Evolutionary conservation across 2,113 vertebrate species (phyloP), one percentile per base, ranked within the genome.

Genomic region (Bufo bufo): DNA sequence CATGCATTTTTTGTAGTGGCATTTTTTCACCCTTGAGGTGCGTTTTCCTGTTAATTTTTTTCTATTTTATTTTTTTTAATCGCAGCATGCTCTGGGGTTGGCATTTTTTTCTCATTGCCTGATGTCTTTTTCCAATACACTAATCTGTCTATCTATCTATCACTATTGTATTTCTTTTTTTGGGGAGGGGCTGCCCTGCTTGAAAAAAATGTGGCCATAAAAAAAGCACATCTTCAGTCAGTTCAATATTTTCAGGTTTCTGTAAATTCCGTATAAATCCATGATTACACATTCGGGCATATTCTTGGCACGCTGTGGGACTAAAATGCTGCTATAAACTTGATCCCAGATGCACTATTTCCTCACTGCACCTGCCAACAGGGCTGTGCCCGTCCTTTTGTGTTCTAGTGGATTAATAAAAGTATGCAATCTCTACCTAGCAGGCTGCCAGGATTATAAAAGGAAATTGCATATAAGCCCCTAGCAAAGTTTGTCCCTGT

Each of bases 401-500:
- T 69, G 47, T n/a, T 80, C n/a, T 65, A 86, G 54, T 87, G 50
- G 78, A 66, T 69, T 86, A 79, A 69, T 74, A 6, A 14, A 17
- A 50, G 20, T 52, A 19, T n/a, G 49, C 33, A 45, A 56, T 79
- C 23, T 54, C 16, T 20, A 45, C 45, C 3, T 69, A 65, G 75
- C 49, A 79, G 77, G 59, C 13, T 79, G 58, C 23, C 84, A n/a
- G 54, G 54, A 77, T 85, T 63, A 50, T 23, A 45, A 10, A 58
- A 49, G 77, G 20, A 78, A 7, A 3, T 20, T 80, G 16, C 63
- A 52, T 56, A 20, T 50, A 80, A 54, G 85, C 85, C 77, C 77
- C 50, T 33, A 71, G 77, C 85, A 56, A 77, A 80, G 77, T 87
- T 87, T 87, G 77, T 87, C 49, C 63, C 14, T 87, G 47, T 43